These are phyloP conservation scores for Ophthalmolycus amberensis DNA, from an alignment of 2,113 vertebrate genomes.

Conservation along the genomic window DNA sequence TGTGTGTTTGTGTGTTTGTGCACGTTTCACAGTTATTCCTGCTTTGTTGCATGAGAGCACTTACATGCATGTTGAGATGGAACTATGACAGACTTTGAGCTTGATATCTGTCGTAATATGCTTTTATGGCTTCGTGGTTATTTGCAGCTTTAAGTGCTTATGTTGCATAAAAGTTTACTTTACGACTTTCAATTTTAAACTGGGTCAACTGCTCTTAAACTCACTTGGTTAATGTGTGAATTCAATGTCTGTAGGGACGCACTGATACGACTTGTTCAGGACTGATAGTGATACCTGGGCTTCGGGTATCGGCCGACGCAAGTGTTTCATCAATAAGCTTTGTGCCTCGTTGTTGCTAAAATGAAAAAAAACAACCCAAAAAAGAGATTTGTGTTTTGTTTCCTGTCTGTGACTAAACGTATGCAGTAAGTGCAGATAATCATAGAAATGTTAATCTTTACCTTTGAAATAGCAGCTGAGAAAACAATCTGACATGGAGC, in stretches of 20 bases:
- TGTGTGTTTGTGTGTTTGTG: neutral
- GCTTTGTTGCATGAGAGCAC: neutral
- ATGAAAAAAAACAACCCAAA: too few relatives aligned
- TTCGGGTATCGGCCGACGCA: too few relatives aligned
- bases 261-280: too few relatives aligned
- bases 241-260: neutral
- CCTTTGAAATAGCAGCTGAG: too few relatives aligned
- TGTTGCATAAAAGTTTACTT: neutral
- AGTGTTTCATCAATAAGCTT: too few relatives aligned
- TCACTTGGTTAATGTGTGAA: neutral
- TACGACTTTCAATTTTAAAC: neutral
- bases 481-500: too few relatives aligned
- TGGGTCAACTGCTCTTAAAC: neutral
- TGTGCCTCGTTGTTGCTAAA: too few relatives aligned
- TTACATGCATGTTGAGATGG: neutral
- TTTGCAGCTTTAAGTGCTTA: neutral
- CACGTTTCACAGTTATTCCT: neutral
- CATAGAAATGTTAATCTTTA: too few relatives aligned
- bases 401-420: too few relatives aligned
- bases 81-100: slow-evolving; percentile 5
- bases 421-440: too few relatives aligned
- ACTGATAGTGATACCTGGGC: too few relatives aligned
- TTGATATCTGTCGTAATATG: neutral
- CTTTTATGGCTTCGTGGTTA: slow-evolving; percentile 2
- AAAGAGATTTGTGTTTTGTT: too few relatives aligned